phyloP scores from a whole-genome alignment of 2,888 invertebrate genomes.

The Capitulum mitella region DNA sequence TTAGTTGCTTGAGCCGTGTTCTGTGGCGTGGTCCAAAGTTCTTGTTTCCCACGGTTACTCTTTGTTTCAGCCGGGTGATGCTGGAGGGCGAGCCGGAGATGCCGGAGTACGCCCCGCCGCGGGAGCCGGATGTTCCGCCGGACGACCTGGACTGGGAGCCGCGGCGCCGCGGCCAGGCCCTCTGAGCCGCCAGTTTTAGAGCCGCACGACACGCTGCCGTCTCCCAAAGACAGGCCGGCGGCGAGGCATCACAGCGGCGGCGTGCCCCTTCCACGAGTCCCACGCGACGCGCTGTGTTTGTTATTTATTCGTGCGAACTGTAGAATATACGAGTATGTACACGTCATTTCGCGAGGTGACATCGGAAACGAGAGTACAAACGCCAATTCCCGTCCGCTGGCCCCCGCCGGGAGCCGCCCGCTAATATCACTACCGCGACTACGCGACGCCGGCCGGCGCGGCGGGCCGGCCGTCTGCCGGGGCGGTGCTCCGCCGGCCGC shows the following conservation, averaged over 20 bases:
- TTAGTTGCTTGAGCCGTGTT: too few relatives aligned
- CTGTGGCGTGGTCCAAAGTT: too few relatives aligned
- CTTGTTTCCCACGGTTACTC: too few relatives aligned
- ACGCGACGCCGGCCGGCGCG: neutral
- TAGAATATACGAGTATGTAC: neutral
- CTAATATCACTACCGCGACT: conserved; percentile 14
- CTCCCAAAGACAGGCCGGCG: too few relatives aligned
- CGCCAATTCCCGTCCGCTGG: neutral
- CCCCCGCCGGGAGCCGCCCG: neutral
- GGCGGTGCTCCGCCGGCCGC: too few relatives aligned
- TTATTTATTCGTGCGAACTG: neutral
- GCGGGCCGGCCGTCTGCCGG: neutral
- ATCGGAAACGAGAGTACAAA: neutral
- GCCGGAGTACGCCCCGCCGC: neutral
- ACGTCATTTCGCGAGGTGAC: neutral
- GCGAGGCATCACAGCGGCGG: too few relatives aligned
- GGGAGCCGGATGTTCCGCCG: too few relatives aligned
- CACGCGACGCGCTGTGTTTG: neutral
- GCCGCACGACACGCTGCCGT: too few relatives aligned
- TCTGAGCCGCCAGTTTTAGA: neutral
- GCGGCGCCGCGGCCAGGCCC: neutral
- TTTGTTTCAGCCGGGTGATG: neutral
- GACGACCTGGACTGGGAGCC: neutral
- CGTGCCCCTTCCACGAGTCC: too few relatives aligned
- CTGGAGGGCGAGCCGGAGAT: neutral